Evolutionary conservation across 2,797 vertebrate genomes (phyloP).

Genomic region (Harpagifer antarcticus): DNA sequence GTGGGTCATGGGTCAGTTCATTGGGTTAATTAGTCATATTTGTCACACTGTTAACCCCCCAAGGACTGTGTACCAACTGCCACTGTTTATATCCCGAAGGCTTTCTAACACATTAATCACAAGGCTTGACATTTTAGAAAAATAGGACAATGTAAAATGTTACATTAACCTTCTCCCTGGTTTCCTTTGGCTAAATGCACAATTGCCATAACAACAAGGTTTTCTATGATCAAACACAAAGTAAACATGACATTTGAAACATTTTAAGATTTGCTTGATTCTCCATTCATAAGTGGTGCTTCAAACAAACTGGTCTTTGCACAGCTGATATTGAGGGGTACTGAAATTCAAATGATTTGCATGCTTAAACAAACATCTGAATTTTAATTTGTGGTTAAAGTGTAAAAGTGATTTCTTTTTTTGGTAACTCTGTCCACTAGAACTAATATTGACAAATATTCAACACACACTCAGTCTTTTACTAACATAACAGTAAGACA

Average conservation of each 20-base stretch:
- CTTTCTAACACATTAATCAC: conserved; percentile 71
- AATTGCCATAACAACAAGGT: conserved; percentile 6
- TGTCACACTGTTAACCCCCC: conserved; percentile 60
- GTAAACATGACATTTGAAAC: conserved; percentile 15
- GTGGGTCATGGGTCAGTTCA: conserved; percentile 61
- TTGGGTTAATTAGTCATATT: conserved; percentile 74
- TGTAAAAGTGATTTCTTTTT: not conserved
- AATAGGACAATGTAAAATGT: conserved; percentile 18
- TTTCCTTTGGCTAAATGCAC: conserved; percentile 23
- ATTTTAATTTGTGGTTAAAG: not conserved
- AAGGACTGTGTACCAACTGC: conserved; percentile 64
- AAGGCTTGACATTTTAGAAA: conserved; percentile 18
- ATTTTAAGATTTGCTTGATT: conserved; percentile 12
- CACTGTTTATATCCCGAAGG: conserved; percentile 65
- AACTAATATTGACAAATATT: not conserved
- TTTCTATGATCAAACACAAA: conserved; percentile 28
- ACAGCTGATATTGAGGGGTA: not conserved
- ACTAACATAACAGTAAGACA: not conserved
- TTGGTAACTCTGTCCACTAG: not conserved
- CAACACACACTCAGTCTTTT: not conserved
- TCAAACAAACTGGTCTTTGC: not conserved
- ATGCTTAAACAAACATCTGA: not conserved
- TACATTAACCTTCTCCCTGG: conserved; percentile 28
- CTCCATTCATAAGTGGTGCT: not conserved
- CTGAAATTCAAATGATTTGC: not conserved